Base-by-base conservation (phyloP, 2,113 vertebrate species). In the Xenopus tropicalis region DNA sequence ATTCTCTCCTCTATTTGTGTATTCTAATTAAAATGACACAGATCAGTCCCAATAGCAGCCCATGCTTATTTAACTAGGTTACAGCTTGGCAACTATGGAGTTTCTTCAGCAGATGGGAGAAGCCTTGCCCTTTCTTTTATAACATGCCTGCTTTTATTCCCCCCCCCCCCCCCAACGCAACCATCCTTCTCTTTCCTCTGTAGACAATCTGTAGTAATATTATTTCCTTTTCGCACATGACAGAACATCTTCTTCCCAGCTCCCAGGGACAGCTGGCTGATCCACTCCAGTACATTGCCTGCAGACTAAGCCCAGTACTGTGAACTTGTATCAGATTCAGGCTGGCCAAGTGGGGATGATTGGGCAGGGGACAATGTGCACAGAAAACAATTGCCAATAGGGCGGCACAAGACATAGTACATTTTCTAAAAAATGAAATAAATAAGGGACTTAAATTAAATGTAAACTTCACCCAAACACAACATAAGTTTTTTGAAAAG, bases 71-170 rank as follows among this genome's bases (percentile, higher is more conserved):
- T 74, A 74, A 74, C 72, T 11, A 74, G 72, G 72, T 68, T 68
- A 74, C 66, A 74, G 42, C 65, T 74, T 74, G 72, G 66, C 72
- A 74, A 57, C 67, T 56, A 68, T 17, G 24, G 72, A 52, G 24
- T 74, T 74, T n/a, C 65, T 74, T 65, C 65, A 74, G 65, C 72
- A 74, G 65, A 74, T 74, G 72, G 62, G 72, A 69, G 44, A 68
- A 68, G 72, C 57, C 52, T 65, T 61, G 65, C 24, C 65, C 56
- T 69, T 52, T 37, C 29, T 69, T 59, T 74, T 59, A 23, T 57
- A 68, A 43, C 72, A 44, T 74, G 65, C 61, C 56, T 74, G 43
- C 23, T 62, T 69, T 69, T 20, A 43, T n/a, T n/a, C n/a, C n/a
- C n/a, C n/a, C n/a, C n/a, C n/a, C n/a, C n/a, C n/a, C 44, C 57